A percentile compares a stretch with the other conserved stretches of the same genome.
phyloP scores from a whole-genome alignment of 2,113 vertebrate species.

The Orycteropus afer region DNA sequence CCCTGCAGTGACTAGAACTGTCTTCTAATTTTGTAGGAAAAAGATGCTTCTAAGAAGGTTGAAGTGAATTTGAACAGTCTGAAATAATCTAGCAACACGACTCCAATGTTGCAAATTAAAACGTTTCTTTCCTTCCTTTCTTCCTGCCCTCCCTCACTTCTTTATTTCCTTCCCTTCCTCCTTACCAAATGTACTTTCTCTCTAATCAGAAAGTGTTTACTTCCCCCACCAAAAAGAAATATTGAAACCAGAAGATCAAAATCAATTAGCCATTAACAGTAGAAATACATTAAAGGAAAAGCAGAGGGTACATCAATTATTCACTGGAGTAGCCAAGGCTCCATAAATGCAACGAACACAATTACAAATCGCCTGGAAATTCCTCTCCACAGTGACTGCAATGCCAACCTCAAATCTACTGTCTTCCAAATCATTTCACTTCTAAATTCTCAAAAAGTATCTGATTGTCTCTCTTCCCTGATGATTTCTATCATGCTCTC shows the following conservation, averaged over 20 bases:
- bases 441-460: not conserved
- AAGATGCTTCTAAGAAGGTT: not conserved
- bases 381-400: not conserved
- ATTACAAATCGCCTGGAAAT: not conserved
- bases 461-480: not conserved
- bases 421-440: not conserved
- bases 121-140: not conserved
- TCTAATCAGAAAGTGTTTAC: not conserved
- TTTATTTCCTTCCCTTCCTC: not conserved
- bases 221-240: not conserved
- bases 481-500: not conserved
- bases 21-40: not conserved
- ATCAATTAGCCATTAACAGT: slow-evolving; percentile 4
- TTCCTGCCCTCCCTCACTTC: not conserved
- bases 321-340: not conserved
- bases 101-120: not conserved
- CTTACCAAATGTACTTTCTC: not conserved
- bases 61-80: not conserved
- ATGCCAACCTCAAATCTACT: not conserved
- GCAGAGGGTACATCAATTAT: not conserved
- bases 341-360: not conserved
- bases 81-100: not conserved
- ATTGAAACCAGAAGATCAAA: not conserved
- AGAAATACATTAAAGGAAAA: not conserved
- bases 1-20: not conserved